Evolutionary conservation across 2,797 vertebrate species (phyloP).

Genomic region (Chiloscyllium punctatum): DNA sequence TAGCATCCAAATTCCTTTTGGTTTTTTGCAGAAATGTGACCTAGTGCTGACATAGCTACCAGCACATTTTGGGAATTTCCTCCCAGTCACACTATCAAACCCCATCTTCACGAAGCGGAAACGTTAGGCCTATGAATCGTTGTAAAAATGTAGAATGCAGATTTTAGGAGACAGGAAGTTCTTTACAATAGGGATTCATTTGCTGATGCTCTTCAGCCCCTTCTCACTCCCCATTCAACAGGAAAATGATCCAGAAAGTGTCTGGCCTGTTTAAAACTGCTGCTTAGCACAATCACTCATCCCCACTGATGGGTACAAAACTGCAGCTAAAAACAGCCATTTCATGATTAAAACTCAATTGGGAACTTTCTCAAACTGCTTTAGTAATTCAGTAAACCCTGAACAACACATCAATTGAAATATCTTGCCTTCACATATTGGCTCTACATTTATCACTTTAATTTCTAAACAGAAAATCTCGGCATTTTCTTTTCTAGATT

Average conservation of each 20-base stretch:
- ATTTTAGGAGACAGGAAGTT: not conserved
- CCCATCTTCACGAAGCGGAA: no score
- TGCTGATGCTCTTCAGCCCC: not conserved
- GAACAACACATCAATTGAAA: not conserved
- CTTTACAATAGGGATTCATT: not conserved
- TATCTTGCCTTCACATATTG: not conserved
- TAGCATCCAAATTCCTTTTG: no score
- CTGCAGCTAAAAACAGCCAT: not conserved
- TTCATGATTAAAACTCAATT: not conserved
- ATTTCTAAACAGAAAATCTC: not conserved
- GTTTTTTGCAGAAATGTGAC: not conserved
- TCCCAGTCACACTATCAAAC: not conserved
- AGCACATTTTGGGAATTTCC: not conserved
- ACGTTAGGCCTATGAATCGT: not conserved
- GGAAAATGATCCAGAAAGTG: not conserved
- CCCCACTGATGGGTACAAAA: not conserved
- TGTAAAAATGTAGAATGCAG: not conserved
- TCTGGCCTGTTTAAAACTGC: not conserved
- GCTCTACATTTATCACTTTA: not conserved
- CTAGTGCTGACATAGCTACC: not conserved
- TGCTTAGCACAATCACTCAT: not conserved
- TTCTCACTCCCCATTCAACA: not conserved
- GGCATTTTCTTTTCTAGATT: not conserved
- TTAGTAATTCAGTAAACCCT: not conserved
- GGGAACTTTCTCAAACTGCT: not conserved